Conservation (phyloP, 2,797 vertebrate genomes). For the Geotrypetes seraphini region DNA sequence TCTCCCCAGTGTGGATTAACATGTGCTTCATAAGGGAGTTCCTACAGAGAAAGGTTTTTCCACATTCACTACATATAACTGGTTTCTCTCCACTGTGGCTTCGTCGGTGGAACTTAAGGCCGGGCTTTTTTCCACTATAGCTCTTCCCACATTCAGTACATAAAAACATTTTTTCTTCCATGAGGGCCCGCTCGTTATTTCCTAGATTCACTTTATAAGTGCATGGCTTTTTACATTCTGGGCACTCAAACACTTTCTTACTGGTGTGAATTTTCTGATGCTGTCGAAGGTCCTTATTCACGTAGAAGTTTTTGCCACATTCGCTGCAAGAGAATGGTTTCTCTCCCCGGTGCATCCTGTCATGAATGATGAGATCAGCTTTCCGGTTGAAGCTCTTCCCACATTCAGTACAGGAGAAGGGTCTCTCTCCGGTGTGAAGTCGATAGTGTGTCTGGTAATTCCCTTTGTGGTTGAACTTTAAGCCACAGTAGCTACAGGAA, state of each 20-base stretch:
- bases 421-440: slow-evolving; percentile 9
- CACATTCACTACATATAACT: no score
- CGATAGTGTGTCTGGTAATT: slow-evolving; percentile 8
- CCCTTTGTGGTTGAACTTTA: slow-evolving; percentile 9
- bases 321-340: slow-evolving; percentile 4
- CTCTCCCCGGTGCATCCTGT: slow-evolving; percentile 10
- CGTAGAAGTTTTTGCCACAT: slow-evolving; percentile 37
- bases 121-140: neutral
- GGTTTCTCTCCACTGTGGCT: neutral
- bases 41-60: no score
- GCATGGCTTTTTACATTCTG: slow-evolving; percentile 25
- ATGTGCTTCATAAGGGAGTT: no score
- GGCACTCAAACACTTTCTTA: slow-evolving; percentile 26
- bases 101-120: neutral
- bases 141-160: slow-evolving; percentile 6
- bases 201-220: slow-evolving; percentile 35
- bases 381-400: slow-evolving; percentile 12
- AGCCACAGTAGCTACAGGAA: slow-evolving; percentile 56
- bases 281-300: slow-evolving; percentile 28
- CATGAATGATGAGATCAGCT: slow-evolving; percentile 7
- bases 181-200: slow-evolving; percentile 22
- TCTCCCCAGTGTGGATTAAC: no score
- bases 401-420: slow-evolving; percentile 5
- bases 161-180: slow-evolving; percentile 1
- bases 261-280: slow-evolving; percentile 17